phyloP scores from a whole-genome alignment of 2,888 invertebrate species.

The Stomorhina lunata region DNA sequence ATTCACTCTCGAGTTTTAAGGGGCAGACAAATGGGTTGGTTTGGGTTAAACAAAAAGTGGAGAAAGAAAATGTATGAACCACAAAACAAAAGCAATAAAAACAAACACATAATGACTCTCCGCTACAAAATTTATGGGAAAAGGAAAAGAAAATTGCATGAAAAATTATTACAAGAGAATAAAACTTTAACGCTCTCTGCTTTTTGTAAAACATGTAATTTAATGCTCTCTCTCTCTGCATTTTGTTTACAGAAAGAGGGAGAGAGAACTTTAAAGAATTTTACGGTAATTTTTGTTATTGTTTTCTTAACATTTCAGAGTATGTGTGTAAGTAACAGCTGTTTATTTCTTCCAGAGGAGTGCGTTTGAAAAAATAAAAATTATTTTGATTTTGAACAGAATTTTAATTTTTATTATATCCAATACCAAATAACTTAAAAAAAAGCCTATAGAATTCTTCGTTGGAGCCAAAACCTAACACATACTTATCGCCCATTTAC shows the following conservation, averaged over 20 bases:
- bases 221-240: not conserved
- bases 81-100: conserved; percentile 10
- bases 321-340: conserved; percentile 31
- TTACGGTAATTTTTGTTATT: conserved; percentile 47
- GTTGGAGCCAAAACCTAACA: not conserved
- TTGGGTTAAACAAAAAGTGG: conserved; percentile 45
- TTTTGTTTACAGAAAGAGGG: not conserved
- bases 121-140: too few relatives aligned
- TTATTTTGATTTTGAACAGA: too few relatives aligned
- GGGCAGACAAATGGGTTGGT: conserved; percentile 35
- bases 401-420: too few relatives aligned
- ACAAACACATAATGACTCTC: conserved; percentile 33
- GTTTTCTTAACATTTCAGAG: too few relatives aligned
- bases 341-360: too few relatives aligned
- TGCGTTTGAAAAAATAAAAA: too few relatives aligned
- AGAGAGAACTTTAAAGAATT: not conserved
- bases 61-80: conserved; percentile 51
- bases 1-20: not conserved
- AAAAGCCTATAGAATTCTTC: not conserved
- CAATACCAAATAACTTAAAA: not conserved
- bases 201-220: not conserved
- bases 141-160: conserved; percentile 46
- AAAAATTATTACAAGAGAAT: too few relatives aligned
- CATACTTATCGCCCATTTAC: too few relatives aligned
- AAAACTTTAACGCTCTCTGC: conserved; percentile 9